Base-by-base conservation (phyloP, 2,888 invertebrate species). In the Drosophila greeni region DNA sequence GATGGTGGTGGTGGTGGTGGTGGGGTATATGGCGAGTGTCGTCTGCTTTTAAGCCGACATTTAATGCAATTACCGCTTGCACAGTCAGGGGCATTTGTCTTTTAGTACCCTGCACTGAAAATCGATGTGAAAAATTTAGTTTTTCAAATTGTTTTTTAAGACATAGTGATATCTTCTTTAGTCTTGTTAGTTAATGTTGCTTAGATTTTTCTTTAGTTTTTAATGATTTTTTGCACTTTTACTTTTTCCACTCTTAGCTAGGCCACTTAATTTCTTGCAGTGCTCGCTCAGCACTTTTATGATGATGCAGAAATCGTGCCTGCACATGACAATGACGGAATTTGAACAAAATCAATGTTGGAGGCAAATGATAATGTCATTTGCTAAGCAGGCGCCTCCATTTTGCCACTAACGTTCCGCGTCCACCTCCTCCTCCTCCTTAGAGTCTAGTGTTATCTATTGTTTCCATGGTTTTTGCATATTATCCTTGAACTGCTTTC, bases 401-500 rank as follows among this genome's bases (percentile, higher is more conserved):
- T 31, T 48, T 64, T 23, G 47, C 45, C 45, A 45, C 45, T 45
- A 45, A 29, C 26, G 16, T 11, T 16, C 14, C 37, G 9, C 16
- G 8, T 3, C 18, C 53, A n/a, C 29, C 33, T n/a, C 24, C 34
- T 5, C 20, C 14, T 3, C 26, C 55, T 26, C 45, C 45, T 23
- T n/a, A 34, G 37, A 48, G 43, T 55, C 65, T 62, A 61, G 57
- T 62, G 42, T 72, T 66, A 74, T 76, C 76, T 82, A 55, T 73
- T 72, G 72, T 62, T 68, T 69, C 71, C 47, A 60, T 56, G 60
- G 61, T 20, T 62, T 36, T 66, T 56, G 54, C 68, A 43, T 54
- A 72, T 62, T 79, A 81, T 82, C 80, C 80, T 81, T 81, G 80
- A 81, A 84, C 80, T 81, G 83, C 66, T 73, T 82, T 72, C 61